Percentiles rank a stretch among this genome's conserved stretches.
These are phyloP conservation scores for Lampropteryx suffumata DNA, from an alignment of 2,888 invertebrate species.

Conservation along the genomic window DNA sequence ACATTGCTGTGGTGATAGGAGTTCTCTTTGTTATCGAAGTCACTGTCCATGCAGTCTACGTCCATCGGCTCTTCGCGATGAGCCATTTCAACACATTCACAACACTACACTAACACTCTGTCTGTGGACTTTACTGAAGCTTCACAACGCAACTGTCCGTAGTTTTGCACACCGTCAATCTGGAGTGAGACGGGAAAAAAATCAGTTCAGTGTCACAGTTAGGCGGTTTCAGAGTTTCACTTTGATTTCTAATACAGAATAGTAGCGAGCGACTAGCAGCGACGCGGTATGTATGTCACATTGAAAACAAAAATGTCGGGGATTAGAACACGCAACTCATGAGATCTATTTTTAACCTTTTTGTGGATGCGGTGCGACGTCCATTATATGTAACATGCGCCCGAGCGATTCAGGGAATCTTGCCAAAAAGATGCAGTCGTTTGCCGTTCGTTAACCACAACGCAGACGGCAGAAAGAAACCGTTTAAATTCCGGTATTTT, in stretches of 20 bases:
- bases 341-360: slow-evolving; percentile 78
- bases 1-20: slow-evolving; percentile 66
- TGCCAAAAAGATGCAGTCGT: slow-evolving; percentile 66
- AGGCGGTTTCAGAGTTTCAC: slow-evolving; percentile 70
- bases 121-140: slow-evolving; percentile 22
- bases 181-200: slow-evolving; percentile 52
- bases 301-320: slow-evolving; percentile 76
- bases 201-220: slow-evolving; percentile 70
- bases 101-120: slow-evolving; percentile 23
- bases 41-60: slow-evolving; percentile 61
- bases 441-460: slow-evolving; percentile 27
- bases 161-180: slow-evolving; percentile 43
- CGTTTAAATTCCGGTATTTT: slow-evolving; percentile 73
- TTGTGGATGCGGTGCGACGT: slow-evolving; percentile 64
- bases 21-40: slow-evolving; percentile 76
- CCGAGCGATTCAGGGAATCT: slow-evolving; percentile 70
- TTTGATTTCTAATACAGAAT: slow-evolving; percentile 72
- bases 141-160: slow-evolving; percentile 26
- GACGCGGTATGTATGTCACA: slow-evolving; percentile 71
- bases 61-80: slow-evolving; percentile 71
- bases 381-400: slow-evolving; percentile 71
- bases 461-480: slow-evolving; percentile 42
- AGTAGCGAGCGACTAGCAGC: no score
- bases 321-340: slow-evolving; percentile 69
- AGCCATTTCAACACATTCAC: slow-evolving; percentile 57